Percentiles rank a stretch among this genome's conserved stretches.
phyloP scores from a whole-genome alignment of 2,113 vertebrate species.

The Herpailurus yagouaroundi region DNA sequence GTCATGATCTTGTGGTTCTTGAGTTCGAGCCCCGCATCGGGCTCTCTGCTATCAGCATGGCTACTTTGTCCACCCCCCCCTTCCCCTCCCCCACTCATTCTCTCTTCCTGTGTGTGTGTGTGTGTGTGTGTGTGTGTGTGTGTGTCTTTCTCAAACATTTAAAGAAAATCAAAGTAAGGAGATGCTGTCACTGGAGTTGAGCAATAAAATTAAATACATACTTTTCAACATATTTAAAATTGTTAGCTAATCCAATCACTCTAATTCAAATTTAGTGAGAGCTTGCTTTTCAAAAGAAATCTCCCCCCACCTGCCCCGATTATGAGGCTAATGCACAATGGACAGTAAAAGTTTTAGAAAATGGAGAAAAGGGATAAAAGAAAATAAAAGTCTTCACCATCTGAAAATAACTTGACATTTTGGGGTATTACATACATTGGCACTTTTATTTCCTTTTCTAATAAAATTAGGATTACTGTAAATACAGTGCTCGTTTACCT shows the following conservation, averaged over 20 bases:
- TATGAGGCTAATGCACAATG: background rate
- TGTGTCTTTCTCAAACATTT: too few species aligned
- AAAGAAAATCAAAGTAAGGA: background rate
- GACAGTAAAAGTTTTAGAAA: background rate
- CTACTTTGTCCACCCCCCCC: too few species aligned
- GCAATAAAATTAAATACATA: background rate
- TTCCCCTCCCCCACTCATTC: too few species aligned
- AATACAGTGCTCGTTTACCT: background rate
- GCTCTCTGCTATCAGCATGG: too few species aligned
- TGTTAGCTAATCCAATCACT: background rate
- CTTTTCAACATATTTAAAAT: background rate
- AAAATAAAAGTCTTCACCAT: background rate
- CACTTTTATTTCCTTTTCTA: background rate
- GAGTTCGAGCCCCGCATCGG: too few species aligned
- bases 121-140: too few species aligned
- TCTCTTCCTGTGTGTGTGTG: too few species aligned
- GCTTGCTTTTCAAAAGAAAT: background rate
- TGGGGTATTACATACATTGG: background rate
- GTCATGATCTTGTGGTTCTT: too few species aligned
- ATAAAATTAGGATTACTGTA: conserved; percentile 37
- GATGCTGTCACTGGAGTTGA: background rate
- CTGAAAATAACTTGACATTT: conserved; percentile 40
- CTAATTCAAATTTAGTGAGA: background rate
- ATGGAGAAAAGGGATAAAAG: background rate
- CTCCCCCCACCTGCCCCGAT: background rate